Base-by-base conservation (phyloP, 2,888 invertebrate species). In the Hypena proboscidalis region DNA sequence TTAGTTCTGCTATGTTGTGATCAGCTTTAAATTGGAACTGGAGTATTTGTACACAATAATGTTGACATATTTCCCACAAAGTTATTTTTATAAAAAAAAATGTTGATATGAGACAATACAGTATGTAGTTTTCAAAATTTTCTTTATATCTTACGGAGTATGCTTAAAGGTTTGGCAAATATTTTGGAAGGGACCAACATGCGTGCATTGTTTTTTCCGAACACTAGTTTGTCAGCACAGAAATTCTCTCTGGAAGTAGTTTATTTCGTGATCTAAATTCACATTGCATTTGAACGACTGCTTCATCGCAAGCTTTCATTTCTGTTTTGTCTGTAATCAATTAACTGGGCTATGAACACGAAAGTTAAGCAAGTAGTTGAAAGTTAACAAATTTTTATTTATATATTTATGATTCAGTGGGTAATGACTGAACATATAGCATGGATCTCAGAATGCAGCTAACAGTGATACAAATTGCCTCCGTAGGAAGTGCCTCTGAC, bases 391-490 rank as follows among this genome's bases (percentile, higher is more conserved):
- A 80, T 72, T 70, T 73, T 77, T 79, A 80, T 80, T 77, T 81
- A 83, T 81, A 70, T 83, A 80, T 83, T 79, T 80, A 82, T 81
- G 74, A 80, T 83, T 85, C 84, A 80, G 86, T 85, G 82, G 74
- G 83, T 87, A 79, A 75, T 80, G 83, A 84, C 88, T 87, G 89
- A 83, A 82, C 83, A 81, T 86, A 85, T 84, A 83, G 89, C 86
- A 85, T 85, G 84, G 90, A 90, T 90, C 90, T 90, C 90, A 90
- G 85, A 88, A 87, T 85, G 89, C 89, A 89, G 88, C 89, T 85
- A 71, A 76, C 68, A 78, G 68, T 81, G 68, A 77, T 78, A 76
- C 65, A 77, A 64, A 69, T 64, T 75, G 77, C 77, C 79, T 48
- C 69, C 57, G 57, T 66, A 58, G 56, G 63, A 63, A 70, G 72